A percentile compares a stretch with the other conserved stretches of the same genome.
These are phyloP conservation scores for Grallaria varia DNA, from an alignment of 2,113 vertebrate species.

Conservation along the genomic window DNA sequence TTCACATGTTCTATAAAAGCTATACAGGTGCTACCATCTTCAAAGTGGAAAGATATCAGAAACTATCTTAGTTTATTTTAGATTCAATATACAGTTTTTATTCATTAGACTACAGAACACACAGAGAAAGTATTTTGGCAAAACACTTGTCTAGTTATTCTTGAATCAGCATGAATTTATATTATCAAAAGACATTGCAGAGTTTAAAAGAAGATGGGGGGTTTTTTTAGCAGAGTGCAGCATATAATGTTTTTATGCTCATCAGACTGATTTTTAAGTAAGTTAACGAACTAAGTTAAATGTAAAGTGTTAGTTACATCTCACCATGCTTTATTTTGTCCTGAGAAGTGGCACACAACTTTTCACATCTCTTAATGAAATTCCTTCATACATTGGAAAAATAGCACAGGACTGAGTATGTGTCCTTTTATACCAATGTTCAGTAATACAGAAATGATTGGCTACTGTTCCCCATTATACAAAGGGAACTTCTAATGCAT, in stretches of 20 bases:
- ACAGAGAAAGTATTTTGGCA: not conserved
- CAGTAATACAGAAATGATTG: not conserved
- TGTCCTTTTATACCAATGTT: not conserved
- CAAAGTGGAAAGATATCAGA: not conserved
- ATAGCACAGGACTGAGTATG: not conserved
- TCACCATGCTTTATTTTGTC: not conserved
- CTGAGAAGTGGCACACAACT: not conserved
- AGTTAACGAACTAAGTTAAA: not conserved
- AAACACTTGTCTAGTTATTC: not conserved
- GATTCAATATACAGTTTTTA: not conserved
- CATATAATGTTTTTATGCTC: not conserved
- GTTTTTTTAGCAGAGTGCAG: not conserved
- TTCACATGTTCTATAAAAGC: not conserved
- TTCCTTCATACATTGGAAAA: not conserved
- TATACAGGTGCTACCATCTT: not conserved
- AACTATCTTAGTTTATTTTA: not conserved
- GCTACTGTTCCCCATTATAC: not conserved
- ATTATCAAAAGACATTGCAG: not conserved
- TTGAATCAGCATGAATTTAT: not conserved
- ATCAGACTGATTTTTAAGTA: not conserved
- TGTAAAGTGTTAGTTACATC: not conserved
- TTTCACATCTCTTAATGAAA: not conserved
- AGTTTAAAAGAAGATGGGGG: not conserved
- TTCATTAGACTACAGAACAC: not conserved
- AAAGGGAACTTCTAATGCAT: not conserved